phyloP scores from a whole-genome alignment of 2,113 vertebrate genomes.

The Suricata suricatta region DNA sequence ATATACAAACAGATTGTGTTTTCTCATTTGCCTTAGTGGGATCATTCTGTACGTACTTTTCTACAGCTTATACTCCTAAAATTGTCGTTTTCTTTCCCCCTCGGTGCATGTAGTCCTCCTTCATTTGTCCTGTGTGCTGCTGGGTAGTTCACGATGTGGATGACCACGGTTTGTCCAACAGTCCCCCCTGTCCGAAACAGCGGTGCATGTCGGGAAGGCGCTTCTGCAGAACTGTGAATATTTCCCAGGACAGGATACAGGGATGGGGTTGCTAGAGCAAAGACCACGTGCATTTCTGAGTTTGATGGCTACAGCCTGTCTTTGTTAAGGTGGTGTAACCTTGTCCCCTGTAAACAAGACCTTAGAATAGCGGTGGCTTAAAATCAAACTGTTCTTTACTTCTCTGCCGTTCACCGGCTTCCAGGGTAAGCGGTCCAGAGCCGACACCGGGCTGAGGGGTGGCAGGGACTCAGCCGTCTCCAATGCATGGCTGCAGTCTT shows the following conservation, averaged over 20 bases:
- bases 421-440: neutral
- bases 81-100: neutral
- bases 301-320: neutral
- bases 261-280: neutral
- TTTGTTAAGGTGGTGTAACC: neutral
- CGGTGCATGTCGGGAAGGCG: no score
- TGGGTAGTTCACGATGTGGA: neutral
- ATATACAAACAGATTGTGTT: neutral
- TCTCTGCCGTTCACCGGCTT: neutral
- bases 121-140: neutral
- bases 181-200: neutral
- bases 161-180: neutral
- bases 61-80: neutral
- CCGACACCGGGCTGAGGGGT: neutral
- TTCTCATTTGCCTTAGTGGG: neutral
- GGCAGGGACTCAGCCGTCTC: neutral
- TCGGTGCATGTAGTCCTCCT: neutral
- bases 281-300: neutral
- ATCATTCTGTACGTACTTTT: neutral
- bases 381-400: neutral
- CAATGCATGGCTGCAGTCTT: neutral
- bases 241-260: neutral
- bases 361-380: neutral
- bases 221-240: neutral
- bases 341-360: neutral